Evolutionary conservation across 2,888 invertebrate genomes (phyloP).

Genomic region (Pachliopta kotzebuea): DNA sequence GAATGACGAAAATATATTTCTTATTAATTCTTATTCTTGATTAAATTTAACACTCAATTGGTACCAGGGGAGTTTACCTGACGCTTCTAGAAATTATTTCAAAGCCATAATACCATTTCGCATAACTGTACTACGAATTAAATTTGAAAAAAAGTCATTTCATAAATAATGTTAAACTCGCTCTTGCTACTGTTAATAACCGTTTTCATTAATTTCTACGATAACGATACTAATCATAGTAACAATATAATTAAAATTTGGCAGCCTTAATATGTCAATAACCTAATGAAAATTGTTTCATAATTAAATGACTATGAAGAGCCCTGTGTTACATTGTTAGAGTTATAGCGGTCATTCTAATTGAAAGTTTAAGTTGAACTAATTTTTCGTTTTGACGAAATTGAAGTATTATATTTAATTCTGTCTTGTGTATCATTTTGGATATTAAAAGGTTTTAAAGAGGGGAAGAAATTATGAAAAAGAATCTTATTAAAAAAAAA

Average conservation of each 20-base stretch:
- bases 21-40: not conserved
- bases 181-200: not conserved
- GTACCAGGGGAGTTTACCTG: constrained; percentile 1
- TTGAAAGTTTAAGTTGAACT: too few species aligned
- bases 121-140: not conserved
- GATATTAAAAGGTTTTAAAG: too few species aligned
- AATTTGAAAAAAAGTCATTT: not conserved
- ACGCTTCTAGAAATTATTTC: constrained; percentile 6
- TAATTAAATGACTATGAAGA: not conserved
- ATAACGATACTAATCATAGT: not conserved
- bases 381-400: too few species aligned
- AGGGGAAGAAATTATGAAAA: too few species aligned
- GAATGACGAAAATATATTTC: not conserved
- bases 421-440: too few species aligned
- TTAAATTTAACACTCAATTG: not conserved
- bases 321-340: not conserved
- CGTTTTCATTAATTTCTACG: not conserved
- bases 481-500: too few species aligned
- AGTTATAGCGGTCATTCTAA: too few species aligned
- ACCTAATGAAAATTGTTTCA: not conserved
- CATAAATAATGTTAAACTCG: not conserved
- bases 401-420: too few species aligned
- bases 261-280: not conserved
- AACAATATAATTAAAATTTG: not conserved
- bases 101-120: not conserved